Conservation (phyloP, 2,888 invertebrate genomes). For the Eupithecia dodoneata region DNA sequence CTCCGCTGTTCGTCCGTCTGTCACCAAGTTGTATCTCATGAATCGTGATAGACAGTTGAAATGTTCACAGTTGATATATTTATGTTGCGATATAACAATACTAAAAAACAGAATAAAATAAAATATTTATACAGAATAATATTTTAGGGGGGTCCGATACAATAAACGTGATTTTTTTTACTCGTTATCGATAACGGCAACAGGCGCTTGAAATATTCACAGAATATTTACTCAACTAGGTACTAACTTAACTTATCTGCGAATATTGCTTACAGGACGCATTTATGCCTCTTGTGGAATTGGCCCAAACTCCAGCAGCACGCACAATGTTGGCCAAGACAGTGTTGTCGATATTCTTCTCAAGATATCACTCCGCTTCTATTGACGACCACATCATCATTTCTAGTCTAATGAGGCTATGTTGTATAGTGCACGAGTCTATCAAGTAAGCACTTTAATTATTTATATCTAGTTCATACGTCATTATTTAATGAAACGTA, state of each 20-base stretch:
- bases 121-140: too few species aligned
- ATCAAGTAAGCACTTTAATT: conserved; percentile 87
- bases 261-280: conserved; percentile 86
- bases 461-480: neutral
- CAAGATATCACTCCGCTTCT: conserved; percentile 71
- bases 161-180: too few species aligned
- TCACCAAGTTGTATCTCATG: too few species aligned
- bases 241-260: neutral
- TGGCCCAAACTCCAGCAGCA: conserved; percentile 93
- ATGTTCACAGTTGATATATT: too few species aligned
- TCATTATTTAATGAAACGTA: neutral
- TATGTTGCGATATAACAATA: too few species aligned
- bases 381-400: conserved; percentile 94
- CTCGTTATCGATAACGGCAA: too few species aligned
- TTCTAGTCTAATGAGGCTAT: conserved; percentile 94
- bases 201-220: too few species aligned
- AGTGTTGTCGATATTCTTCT: conserved; percentile 87
- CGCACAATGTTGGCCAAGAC: conserved; percentile 93
- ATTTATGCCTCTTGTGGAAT: conserved; percentile 94
- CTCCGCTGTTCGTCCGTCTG: too few species aligned
- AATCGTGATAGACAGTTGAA: too few species aligned
- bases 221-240: too few species aligned
- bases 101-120: too few species aligned
- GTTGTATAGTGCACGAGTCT: conserved; percentile 95
- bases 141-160: too few species aligned